These are phyloP conservation scores for Prinia subflava DNA, from an alignment of 2,113 vertebrate genomes.

Conservation along the genomic window DNA sequence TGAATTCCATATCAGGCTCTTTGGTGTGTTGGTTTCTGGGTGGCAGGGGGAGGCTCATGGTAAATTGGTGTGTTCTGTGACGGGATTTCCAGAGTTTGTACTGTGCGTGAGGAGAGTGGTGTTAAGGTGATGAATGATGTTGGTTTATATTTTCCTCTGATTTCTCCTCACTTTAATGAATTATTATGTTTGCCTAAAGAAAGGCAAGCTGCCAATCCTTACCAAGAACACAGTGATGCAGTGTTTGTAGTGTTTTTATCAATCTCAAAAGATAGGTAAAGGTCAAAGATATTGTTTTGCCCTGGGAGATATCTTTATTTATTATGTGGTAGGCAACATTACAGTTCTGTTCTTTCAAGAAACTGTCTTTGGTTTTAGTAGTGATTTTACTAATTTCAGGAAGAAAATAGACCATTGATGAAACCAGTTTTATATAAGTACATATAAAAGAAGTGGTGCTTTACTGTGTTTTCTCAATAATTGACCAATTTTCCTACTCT, in stretches of 20 bases:
- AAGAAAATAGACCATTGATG: not conserved
- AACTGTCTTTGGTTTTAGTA: not conserved
- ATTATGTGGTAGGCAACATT: not conserved
- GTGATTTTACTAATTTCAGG: not conserved
- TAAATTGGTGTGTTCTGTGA: not conserved
- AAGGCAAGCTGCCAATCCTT: not conserved
- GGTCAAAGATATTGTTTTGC: not conserved
- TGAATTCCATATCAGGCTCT: not conserved
- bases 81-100: not conserved
- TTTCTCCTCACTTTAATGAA: not conserved
- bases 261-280: not conserved
- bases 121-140: not conserved
- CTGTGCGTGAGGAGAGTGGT: accelerated
- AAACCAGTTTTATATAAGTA: not conserved
- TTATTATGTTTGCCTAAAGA: not conserved
- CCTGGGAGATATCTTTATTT: not conserved
- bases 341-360: not conserved
- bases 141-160: not conserved
- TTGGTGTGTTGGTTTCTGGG: not conserved
- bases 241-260: not conserved
- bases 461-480: not conserved
- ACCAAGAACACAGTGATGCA: not conserved
- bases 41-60: not conserved
- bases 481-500: not conserved
- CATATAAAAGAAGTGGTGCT: not conserved